phyloP scores from a whole-genome alignment of 1,140 invertebrate species.

The Pachyrhynchus sulphureomaculatus region DNA sequence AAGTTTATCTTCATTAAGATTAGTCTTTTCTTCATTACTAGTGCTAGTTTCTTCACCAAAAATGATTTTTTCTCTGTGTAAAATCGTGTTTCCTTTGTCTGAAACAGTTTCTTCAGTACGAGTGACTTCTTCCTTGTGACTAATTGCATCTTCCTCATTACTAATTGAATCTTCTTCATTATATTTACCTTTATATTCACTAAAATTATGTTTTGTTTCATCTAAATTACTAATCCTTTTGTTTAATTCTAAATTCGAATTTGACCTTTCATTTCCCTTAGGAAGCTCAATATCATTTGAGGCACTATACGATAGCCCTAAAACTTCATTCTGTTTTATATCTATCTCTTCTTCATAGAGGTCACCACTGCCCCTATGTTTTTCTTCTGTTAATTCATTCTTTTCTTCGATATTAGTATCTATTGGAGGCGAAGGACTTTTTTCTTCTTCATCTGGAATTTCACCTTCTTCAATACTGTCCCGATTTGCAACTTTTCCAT shows the following conservation, averaged over 20 bases:
- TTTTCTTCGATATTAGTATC: neutral
- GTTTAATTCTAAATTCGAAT: too few relatives aligned
- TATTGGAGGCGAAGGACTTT: neutral
- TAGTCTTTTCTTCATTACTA: neutral
- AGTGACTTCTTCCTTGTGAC: too few relatives aligned
- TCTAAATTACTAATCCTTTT: too few relatives aligned
- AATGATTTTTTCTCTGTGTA: neutral
- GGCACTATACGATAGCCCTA: neutral
- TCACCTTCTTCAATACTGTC: neutral
- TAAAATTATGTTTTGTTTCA: too few relatives aligned
- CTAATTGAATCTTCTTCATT: too few relatives aligned
- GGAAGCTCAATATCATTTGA: neutral
- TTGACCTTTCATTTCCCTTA: neutral
- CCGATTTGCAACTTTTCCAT: neutral
- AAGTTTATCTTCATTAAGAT: conserved; percentile 19
- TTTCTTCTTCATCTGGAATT: neutral
- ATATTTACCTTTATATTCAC: too few relatives aligned
- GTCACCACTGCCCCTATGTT: neutral
- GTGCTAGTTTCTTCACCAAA: neutral
- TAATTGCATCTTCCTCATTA: too few relatives aligned
- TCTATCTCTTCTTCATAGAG: conserved; percentile 1
- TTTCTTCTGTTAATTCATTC: neutral
- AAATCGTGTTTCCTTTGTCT: too few relatives aligned
- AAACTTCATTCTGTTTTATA: neutral
- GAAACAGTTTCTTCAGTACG: too few relatives aligned